Evolutionary conservation across 2,888 invertebrate species (phyloP).

Genomic region (Candidula unifasciata): DNA sequence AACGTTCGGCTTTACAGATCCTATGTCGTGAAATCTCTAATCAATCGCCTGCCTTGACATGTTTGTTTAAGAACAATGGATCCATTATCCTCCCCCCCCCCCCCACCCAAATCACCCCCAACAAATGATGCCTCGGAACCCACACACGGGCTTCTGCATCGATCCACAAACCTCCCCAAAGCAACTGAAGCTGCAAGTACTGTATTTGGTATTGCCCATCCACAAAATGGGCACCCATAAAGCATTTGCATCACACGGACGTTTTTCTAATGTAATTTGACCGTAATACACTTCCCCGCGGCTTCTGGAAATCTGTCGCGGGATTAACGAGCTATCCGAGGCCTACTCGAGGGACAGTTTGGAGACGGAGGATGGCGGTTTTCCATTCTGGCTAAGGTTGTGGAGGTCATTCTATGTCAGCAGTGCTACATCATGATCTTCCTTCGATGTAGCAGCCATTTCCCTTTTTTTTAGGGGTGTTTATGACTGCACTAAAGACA

Average conservation of each 20-base stretch:
- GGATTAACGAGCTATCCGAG: slow-evolving; percentile 27
- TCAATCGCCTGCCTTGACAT: too few relatives aligned
- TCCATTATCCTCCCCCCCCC: too few relatives aligned
- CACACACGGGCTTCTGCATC: neutral
- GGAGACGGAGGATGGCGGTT: slow-evolving; percentile 26
- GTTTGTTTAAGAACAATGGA: too few relatives aligned
- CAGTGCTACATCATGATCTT: slow-evolving; percentile 15
- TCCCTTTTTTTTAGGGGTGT: neutral
- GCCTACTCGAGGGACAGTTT: neutral
- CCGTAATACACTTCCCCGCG: slow-evolving; percentile 39
- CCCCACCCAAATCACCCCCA: too few relatives aligned
- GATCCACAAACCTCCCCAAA: neutral
- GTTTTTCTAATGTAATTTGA: slow-evolving; percentile 51
- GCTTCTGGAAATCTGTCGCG: slow-evolving; percentile 33
- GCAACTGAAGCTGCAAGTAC: neutral
- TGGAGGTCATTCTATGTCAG: slow-evolving; percentile 29
- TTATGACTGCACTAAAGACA: neutral
- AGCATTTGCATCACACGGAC: slow-evolving; percentile 44
- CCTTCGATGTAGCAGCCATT: neutral
- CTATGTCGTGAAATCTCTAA: too few relatives aligned
- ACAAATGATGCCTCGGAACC: too few relatives aligned
- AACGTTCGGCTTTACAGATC: too few relatives aligned
- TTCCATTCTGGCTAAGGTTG: slow-evolving; percentile 33
- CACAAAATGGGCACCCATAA: slow-evolving; percentile 40
- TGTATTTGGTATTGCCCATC: slow-evolving; percentile 33